Evolutionary conservation across 2,797 vertebrate species (phyloP).

Genomic region (Pelobates cultripes): DNA sequence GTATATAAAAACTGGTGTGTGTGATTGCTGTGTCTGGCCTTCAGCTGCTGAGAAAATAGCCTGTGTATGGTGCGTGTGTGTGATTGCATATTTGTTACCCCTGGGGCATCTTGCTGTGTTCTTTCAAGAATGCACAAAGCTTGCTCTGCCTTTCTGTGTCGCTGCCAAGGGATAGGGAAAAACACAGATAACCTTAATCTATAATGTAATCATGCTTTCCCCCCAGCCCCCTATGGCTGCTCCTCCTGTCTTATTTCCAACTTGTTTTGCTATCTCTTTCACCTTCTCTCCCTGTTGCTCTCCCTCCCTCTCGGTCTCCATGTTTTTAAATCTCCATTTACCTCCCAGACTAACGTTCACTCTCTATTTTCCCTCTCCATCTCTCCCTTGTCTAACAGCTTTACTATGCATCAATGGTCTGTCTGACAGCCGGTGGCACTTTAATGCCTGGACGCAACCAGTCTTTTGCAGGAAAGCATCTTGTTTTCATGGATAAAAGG

Average conservation of each 20-base stretch:
- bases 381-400: background rate
- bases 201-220: conserved; percentile 49
- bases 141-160: conserved; percentile 41
- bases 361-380: background rate
- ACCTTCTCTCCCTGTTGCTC: background rate
- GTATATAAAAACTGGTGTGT: conserved; percentile 16
- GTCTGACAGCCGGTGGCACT: background rate
- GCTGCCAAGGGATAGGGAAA: conserved; percentile 38
- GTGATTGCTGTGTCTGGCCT: conserved; percentile 26
- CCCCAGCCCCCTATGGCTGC: conserved; percentile 29
- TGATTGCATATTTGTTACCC: conserved; percentile 49
- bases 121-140: conserved; percentile 50
- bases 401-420: background rate
- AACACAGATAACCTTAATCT: conserved; percentile 53
- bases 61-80: conserved; percentile 19
- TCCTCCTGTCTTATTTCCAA: conserved; percentile 28
- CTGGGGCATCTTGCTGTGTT: conserved; percentile 30
- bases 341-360: background rate
- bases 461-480: background rate
- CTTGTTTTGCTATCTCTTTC: conserved; percentile 32
- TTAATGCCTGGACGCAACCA: background rate
- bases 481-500: background rate
- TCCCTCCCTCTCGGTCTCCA: background rate
- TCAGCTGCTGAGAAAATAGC: conserved; percentile 20
- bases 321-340: background rate